Evolutionary conservation across 1,140 invertebrate species (phyloP).

Genomic region (Rhyacophila brunnea): DNA sequence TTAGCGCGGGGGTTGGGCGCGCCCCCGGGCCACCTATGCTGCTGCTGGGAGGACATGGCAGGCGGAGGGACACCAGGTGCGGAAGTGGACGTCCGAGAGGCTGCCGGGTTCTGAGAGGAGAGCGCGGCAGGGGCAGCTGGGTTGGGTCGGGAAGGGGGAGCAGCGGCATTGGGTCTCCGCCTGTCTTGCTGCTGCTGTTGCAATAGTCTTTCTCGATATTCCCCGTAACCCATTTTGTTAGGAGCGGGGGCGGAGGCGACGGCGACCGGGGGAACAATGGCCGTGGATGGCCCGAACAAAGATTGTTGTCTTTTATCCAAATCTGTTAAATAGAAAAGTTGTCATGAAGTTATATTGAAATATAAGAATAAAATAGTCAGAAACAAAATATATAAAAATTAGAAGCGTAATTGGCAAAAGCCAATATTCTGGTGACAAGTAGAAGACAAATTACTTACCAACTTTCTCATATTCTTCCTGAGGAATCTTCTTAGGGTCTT

Average conservation of each 20-base stretch:
- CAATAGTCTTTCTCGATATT: slow-evolving; percentile 51
- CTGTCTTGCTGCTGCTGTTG: slow-evolving; percentile 34
- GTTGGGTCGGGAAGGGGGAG: slow-evolving; percentile 10
- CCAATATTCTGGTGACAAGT: too few relatives aligned
- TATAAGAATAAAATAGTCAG: too few relatives aligned
- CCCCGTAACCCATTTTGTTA: slow-evolving; percentile 47
- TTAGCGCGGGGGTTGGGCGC: not conserved
- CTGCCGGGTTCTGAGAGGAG: not conserved
- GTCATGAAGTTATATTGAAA: too few relatives aligned
- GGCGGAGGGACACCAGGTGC: slow-evolving; percentile 24
- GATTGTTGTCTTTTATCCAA: slow-evolving; percentile 23
- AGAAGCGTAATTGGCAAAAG: too few relatives aligned
- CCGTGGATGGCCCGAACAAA: slow-evolving; percentile 21
- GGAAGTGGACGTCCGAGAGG: not conserved
- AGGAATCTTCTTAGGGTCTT: slow-evolving; percentile 46
- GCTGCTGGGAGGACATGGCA: slow-evolving; percentile 1
- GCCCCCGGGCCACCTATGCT: not conserved
- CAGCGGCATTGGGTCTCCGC: not conserved
- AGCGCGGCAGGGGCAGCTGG: not conserved
- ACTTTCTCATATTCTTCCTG: slow-evolving; percentile 34
- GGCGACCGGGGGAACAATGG: not conserved
- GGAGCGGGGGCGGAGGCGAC: slow-evolving; percentile 1
- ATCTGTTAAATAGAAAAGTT: too few relatives aligned
- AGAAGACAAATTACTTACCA: slow-evolving; percentile 15
- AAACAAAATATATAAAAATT: too few relatives aligned